These are phyloP conservation scores for Barypeithes pellucidus DNA, from an alignment of 2,888 invertebrate species.

Conservation along the genomic window DNA sequence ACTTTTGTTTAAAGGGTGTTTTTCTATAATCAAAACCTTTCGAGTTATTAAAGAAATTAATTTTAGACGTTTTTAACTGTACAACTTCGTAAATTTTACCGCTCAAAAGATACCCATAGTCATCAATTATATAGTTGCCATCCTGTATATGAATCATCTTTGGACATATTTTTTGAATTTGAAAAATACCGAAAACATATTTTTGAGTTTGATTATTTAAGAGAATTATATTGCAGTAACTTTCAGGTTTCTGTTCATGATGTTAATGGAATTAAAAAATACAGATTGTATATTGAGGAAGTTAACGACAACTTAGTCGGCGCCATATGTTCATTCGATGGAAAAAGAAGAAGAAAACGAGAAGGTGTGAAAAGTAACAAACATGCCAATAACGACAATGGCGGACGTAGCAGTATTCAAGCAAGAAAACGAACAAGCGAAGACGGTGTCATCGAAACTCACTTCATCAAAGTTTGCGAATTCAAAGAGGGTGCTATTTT, in stretches of 20 bases:
- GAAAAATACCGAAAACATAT: too few species aligned
- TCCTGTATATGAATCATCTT: too few species aligned
- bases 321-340: not conserved
- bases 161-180: too few species aligned
- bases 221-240: not conserved
- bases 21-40: too few species aligned
- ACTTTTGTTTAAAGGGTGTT: too few species aligned
- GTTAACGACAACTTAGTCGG: too few species aligned
- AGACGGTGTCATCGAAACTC: constrained; percentile 31
- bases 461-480: constrained; percentile 71
- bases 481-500: constrained; percentile 78
- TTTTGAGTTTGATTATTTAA: too few species aligned
- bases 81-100: too few species aligned
- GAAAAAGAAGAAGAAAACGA: constrained; percentile 4
- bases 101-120: too few species aligned
- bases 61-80: too few species aligned
- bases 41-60: too few species aligned
- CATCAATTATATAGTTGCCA: too few species aligned
- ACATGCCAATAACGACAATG: not conserved
- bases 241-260: constrained; percentile 27
- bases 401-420: not conserved
- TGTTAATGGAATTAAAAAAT: constrained; percentile 41
- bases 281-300: constrained; percentile 31
- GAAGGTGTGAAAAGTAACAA: not conserved
- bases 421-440: not conserved